These are phyloP conservation scores for Addax nasomaculatus DNA, from an alignment of 2,113 vertebrate genomes.

Conservation along the genomic window DNA sequence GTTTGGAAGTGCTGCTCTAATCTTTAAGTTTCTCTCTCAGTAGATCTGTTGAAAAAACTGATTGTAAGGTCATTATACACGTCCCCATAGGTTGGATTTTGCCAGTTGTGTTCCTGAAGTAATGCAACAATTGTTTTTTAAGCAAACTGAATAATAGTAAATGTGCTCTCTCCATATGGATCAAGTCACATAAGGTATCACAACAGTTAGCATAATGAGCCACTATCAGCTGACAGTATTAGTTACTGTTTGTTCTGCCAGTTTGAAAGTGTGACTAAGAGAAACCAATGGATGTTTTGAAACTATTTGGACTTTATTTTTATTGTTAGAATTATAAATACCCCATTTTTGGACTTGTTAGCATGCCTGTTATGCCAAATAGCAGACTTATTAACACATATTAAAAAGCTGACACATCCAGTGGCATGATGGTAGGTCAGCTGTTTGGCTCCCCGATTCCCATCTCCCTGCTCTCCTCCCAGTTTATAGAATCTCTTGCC, in stretches of 20 bases:
- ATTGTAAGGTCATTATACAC: neutral
- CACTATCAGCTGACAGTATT: neutral
- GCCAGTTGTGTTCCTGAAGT: neutral
- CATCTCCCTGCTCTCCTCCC: too few species aligned
- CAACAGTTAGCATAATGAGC: neutral
- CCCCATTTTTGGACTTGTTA: conserved; percentile 2
- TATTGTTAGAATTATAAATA: conserved; percentile 8
- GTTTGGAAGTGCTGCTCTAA: neutral
- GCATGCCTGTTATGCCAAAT: neutral
- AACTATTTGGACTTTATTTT: neutral
- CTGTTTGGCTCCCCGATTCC: neutral
- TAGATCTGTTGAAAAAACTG: neutral
- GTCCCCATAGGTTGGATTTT: neutral
- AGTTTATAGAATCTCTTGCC: neutral
- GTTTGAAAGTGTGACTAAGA: neutral
- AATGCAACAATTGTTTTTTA: neutral
- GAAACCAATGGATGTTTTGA: neutral
- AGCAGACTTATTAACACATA: neutral
- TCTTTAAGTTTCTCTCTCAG: neutral
- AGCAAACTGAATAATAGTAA: neutral
- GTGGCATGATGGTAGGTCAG: neutral
- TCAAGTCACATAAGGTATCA: neutral
- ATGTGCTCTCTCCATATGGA: neutral
- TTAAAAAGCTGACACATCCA: neutral
- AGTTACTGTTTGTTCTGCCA: neutral